Evolutionary conservation across 1,140 invertebrate genomes (phyloP).

Genomic region (Calliphora vicina): DNA sequence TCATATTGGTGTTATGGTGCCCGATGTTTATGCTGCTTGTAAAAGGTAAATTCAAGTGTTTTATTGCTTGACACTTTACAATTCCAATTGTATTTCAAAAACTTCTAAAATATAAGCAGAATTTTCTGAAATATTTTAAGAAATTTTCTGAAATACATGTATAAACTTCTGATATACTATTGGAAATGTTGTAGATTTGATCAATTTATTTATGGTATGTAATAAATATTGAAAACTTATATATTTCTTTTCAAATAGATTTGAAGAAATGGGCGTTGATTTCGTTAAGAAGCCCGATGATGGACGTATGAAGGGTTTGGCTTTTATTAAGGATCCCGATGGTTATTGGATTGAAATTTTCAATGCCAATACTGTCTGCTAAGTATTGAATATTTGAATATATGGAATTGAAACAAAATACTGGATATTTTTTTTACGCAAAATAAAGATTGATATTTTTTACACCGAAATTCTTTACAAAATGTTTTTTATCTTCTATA

Average conservation of each 20-base stretch:
- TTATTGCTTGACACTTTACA: too few species aligned
- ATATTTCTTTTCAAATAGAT: constrained; percentile 62
- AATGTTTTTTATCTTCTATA: too few species aligned
- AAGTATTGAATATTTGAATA: not conserved
- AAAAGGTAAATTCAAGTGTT: constrained; percentile 68
- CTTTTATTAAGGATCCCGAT: constrained; percentile 95
- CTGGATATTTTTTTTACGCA: not conserved
- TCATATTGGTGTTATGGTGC: constrained; percentile 90
- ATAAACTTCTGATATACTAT: too few species aligned
- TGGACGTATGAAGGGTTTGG: constrained; percentile 92
- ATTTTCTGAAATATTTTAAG: too few species aligned
- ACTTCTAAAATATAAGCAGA: too few species aligned
- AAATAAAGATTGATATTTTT: not conserved
- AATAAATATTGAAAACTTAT: not conserved
- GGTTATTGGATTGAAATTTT: constrained; percentile 98
- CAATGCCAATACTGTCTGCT: constrained; percentile 67
- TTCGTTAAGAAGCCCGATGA: constrained; percentile 91
- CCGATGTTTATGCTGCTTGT: constrained; percentile 87
- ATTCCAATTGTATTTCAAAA: too few species aligned
- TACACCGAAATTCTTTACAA: not conserved
- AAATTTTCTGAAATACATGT: too few species aligned
- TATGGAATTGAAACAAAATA: not conserved
- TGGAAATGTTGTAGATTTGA: constrained; percentile 29
- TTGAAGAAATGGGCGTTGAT: constrained; percentile 85
- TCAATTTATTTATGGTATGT: not conserved